Base-by-base conservation (phyloP, 2,888 invertebrate genomes). In the Catocala sponsa region DNA sequence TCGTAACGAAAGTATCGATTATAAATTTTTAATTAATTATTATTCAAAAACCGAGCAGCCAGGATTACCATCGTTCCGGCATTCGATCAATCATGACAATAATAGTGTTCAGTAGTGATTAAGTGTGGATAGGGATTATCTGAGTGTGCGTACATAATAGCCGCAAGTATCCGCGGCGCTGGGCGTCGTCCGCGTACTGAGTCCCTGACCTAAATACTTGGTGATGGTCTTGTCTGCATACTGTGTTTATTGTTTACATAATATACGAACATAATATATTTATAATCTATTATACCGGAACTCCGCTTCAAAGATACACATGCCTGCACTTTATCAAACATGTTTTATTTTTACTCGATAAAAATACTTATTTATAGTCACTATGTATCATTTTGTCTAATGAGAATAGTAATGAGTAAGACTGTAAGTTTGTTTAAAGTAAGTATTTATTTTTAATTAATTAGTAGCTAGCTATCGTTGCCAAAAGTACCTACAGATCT, bases 161-260 rank as follows among this genome's bases (percentile, higher is more conserved):
- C 68, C 75, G 50, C 32, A 41, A 50, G 50, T 55, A 55, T 63
- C 50, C 41, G 44, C 55, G 50, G 51, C 32, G 80, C 79, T 83
- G 85, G 87, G 86, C 87, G 84, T 75, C 78, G 86, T 80, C 83
- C 81, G 78, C 72, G 74, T 70, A 66, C 74, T 72, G 63, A 78
- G 82, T 71, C 88, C 89, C 73, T 88, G 89, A 88, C 89, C 89
- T 65, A 82, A 85, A 87, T 87, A 79, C 55, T 77, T 57, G 53
- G 67, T 70, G 74, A 75, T 72, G 71, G 70, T 73, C 74, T 81
- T 74, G 75, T 75, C 73, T 70, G 78, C 80, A 78, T 63, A 68
- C 69, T 70, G 51, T 76, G 70, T 72, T 70, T 78, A 75, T 80
- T 76, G 77, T 79, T 78, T 80, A 78, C 72, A 70, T 73, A 76